Evolutionary conservation across 2,113 vertebrate genomes (phyloP), one percentile per base, ranked within the genome.

Genomic region (Speoplatyrhinus poulsoni): DNA sequence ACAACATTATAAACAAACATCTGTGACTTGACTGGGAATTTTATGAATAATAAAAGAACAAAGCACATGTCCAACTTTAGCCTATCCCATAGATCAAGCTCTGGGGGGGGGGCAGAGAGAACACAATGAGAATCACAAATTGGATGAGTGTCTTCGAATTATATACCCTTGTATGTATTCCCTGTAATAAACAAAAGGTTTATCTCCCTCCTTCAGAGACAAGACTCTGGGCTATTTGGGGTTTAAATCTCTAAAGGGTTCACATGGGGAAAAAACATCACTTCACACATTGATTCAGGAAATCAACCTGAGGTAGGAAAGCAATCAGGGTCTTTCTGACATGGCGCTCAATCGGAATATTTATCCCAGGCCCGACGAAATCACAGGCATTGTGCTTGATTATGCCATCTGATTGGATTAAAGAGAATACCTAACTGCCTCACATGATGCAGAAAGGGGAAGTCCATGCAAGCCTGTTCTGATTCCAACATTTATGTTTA

Each of bases 361-460:
- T 89, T 87, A 86, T 88, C 88, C 79, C 80, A 72, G 82, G 78
- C 81, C 79, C 68, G 81, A 75, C 80, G 80, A 86, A 88, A 90
- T 88, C 84, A 86, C 84, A 76, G 74, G 84, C 85, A 91, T 92
- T 89, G 84, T 85, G 84, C 85, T 82, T 90, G 89, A 92, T 91
- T 91, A 91, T 88, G 80, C 80, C 80, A 81, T 87, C 80, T 90
- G 91, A 91, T 91, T 91, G 87, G 85, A 86, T 89, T 89, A 90
- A 89, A 88, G 84, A 84, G 85, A 88, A 87, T 81, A 76, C 81
- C 82, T 81, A 74, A 81, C 84, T 67, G 67, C 86, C 60, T 74
- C 60, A 17, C 72, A 81, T 73, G 72, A 64, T 75, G 75, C 65
- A 48, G 67, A 15, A 72, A 74, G 53, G 46, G 52, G 70, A 65